Evolutionary conservation across 1,140 invertebrate genomes (phyloP).

Genomic region (Zaprionus ornatus): DNA sequence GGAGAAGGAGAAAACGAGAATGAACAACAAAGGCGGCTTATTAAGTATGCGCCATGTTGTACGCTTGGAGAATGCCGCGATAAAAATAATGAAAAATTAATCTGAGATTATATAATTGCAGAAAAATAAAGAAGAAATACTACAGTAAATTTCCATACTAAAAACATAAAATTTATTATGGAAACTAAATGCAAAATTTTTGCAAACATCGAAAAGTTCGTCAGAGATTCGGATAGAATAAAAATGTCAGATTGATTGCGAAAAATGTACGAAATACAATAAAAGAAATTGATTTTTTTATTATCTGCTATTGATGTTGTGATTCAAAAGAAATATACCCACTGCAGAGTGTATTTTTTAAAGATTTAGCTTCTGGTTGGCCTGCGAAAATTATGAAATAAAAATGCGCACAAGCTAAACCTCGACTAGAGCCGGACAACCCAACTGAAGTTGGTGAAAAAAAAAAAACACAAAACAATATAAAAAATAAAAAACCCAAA

Average conservation of each 20-base stretch:
- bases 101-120: conserved; percentile 19
- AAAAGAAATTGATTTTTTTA: not conserved
- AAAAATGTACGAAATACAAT: not conserved
- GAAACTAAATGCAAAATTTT: not conserved
- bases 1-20: not conserved
- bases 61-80: not conserved
- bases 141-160: not conserved
- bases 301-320: not conserved
- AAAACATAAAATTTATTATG: not conserved
- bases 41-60: conserved; percentile 34
- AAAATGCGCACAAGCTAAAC: conserved; percentile 5
- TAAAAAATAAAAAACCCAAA: not conserved
- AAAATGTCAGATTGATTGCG: not conserved
- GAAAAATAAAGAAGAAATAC: not conserved
- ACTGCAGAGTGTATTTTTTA: not conserved
- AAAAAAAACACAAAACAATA: not conserved
- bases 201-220: not conserved
- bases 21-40: conserved; percentile 28
- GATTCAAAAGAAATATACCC: not conserved
- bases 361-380: not conserved
- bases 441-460: not conserved
- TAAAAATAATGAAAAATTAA: conserved; percentile 28
- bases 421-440: not conserved
- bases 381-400: conserved; percentile 19
- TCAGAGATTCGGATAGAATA: not conserved